phyloP scores from a whole-genome alignment of 2,113 vertebrate genomes.

The Corythaixoides concolor region DNA sequence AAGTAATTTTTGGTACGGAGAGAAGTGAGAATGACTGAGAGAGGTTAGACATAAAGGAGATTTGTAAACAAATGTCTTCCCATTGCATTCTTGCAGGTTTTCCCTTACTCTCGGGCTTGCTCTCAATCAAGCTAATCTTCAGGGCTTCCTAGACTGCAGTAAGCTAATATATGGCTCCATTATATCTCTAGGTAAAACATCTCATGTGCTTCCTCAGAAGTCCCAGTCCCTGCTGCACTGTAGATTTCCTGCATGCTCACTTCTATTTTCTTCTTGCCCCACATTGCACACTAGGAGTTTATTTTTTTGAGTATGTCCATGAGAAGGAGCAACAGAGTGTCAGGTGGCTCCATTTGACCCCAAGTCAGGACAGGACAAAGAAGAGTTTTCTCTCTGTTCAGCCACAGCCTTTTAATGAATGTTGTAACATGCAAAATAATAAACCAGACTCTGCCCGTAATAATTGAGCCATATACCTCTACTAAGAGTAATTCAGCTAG shows the following conservation, averaged over 20 bases:
- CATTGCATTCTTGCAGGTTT: neutral
- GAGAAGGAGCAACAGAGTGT: neutral
- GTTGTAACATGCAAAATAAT: neutral
- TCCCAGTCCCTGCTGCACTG: neutral
- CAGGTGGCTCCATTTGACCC: neutral
- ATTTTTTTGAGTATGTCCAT: neutral
- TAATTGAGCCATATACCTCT: neutral
- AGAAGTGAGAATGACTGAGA: neutral
- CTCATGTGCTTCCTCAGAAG: neutral
- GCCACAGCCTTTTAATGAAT: neutral
- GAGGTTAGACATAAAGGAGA: neutral
- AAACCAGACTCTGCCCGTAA: neutral
- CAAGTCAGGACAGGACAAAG: accelerated
- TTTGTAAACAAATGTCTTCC: neutral
- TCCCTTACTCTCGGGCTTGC: neutral
- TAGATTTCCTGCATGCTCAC: neutral
- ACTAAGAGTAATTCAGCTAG: neutral
- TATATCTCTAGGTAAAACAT: neutral
- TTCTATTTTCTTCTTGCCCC: neutral
- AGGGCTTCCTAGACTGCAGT: neutral
- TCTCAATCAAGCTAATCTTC: neutral
- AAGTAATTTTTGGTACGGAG: neutral
- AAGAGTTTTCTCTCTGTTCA: neutral
- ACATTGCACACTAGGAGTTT: neutral
- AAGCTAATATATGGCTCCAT: accelerated